Base-by-base conservation (phyloP, 1,140 invertebrate species). In the Drosophila subobscura region DNA sequence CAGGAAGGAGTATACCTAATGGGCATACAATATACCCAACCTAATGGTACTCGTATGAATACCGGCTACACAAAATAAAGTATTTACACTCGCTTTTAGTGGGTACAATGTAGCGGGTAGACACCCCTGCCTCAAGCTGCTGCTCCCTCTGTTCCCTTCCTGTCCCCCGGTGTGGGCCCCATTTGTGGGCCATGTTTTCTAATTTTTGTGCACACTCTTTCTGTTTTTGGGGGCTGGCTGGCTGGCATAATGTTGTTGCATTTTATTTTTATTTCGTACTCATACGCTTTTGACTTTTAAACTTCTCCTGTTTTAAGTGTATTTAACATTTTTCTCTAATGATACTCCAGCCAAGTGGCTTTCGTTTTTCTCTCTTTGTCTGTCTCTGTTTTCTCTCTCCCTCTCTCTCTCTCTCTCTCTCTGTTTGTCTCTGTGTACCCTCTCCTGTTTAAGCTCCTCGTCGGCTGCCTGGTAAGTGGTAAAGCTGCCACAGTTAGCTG, bases 311-410 rank as follows among this genome's bases (percentile, higher is more conserved):
- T 61, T 60, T 65, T 56, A 81, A 86, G 83, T 88, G 75, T 88
- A 83, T 88, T 88, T 89, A 88, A 86, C 84, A 83, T 89, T 88
- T 85, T 83, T 65, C 72, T 73, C 68, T 76, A 88, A 88, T 88
- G 78, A 89, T 88, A 88, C 83, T 88, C 84, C 60, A 78, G 66
- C 64, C 78, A 88, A 88, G 83, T 83, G 66, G 59, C 75, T 72
- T 88, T 86, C 75, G 78, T 78, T 70, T 78, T 55, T 72, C 52
- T 75, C 56, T 29, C 16, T 22, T 14, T 4, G 10, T 6, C 42
- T 7, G 3, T 27, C 8, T 29, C 20, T 20, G 8, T 20, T 20
- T 20, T 23, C 25, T 16, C 6, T 45, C 44, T 22, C 44, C 25
- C 8, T 45, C 44, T 22, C 44, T 29, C 8, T 23, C 12, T 29